A percentile compares a stretch with the other conserved stretches of the same genome.
These are phyloP conservation scores for Scaptomyza polygonia DNA, from an alignment of 2,888 invertebrate genomes.

Conservation along the genomic window DNA sequence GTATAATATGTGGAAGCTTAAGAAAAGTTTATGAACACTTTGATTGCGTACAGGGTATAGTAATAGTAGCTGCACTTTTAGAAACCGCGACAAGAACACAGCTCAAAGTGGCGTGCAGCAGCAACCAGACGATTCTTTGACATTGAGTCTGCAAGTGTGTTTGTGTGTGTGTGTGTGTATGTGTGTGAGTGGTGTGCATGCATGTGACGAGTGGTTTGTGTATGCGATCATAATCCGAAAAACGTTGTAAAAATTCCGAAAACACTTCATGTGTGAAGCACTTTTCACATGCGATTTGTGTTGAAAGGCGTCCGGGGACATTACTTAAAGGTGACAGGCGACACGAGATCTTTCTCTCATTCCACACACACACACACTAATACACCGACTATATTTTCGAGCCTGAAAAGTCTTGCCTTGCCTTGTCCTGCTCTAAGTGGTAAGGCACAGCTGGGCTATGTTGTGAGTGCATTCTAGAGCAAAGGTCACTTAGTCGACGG, in stretches of 20 bases:
- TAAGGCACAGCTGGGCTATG: slow-evolving; percentile 55
- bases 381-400: slow-evolving; percentile 20
- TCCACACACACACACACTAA: slow-evolving; percentile 30
- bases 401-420: slow-evolving; percentile 7
- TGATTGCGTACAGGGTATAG: background rate
- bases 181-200: slow-evolving; percentile 24
- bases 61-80: background rate
- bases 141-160: slow-evolving; percentile 13
- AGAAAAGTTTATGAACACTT: background rate
- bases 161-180: slow-evolving; percentile 8
- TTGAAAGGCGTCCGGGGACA: slow-evolving; percentile 81
- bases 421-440: slow-evolving; percentile 19
- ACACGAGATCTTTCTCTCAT: slow-evolving; percentile 67
- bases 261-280: slow-evolving; percentile 77
- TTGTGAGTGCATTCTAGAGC: slow-evolving; percentile 61
- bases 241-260: slow-evolving; percentile 60
- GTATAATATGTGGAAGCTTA: too few relatives aligned
- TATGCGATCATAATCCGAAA: slow-evolving; percentile 66
- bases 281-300: slow-evolving; percentile 83
- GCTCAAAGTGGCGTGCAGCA: slow-evolving; percentile 23
- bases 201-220: slow-evolving; percentile 47
- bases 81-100: background rate
- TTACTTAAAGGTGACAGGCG: slow-evolving; percentile 81
- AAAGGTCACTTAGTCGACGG: slow-evolving; percentile 75
- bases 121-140: slow-evolving; percentile 21